phyloP scores from a whole-genome alignment of 2,888 invertebrate genomes.

The Dichetophora obliterata region DNA sequence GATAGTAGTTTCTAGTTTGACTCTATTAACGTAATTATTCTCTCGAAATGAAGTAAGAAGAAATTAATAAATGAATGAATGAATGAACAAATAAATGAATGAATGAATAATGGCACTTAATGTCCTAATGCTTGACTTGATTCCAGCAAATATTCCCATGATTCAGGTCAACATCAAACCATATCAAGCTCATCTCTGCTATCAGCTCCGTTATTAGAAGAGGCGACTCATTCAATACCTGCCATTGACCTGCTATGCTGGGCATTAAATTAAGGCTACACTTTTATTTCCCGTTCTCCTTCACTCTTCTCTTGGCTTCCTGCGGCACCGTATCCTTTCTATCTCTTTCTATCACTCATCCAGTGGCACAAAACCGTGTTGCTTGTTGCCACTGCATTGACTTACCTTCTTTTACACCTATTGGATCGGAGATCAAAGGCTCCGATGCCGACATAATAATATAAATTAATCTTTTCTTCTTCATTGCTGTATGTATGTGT shows the following conservation, averaged over 20 bases:
- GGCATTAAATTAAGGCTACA: background rate
- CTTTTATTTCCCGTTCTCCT: background rate
- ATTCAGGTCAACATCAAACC: background rate
- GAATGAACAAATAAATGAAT: conserved; percentile 6
- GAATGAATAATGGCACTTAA: conserved; percentile 22
- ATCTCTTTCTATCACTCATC: background rate
- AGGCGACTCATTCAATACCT: background rate
- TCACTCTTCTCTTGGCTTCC: background rate
- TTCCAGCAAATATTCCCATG: background rate
- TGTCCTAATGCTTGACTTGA: background rate
- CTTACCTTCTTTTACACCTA: conserved; percentile 68
- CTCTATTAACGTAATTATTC: background rate
- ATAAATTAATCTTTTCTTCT: conserved; percentile 66
- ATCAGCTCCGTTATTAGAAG: background rate
- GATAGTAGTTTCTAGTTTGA: background rate
- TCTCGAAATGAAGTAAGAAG: background rate
- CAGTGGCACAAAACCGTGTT: conserved; percentile 20
- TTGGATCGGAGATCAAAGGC: conserved; percentile 62
- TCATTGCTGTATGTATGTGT: background rate
- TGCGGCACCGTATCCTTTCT: background rate
- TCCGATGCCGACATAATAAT: conserved; percentile 65
- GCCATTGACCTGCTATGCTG: background rate
- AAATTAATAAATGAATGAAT: conserved; percentile 19
- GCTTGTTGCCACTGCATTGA: conserved; percentile 65
- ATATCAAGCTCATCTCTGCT: conserved; percentile 1